Percentiles rank a stretch among this genome's conserved stretches.
phyloP scores from a whole-genome alignment of 2,113 vertebrate genomes.

The Eclectus roratus region DNA sequence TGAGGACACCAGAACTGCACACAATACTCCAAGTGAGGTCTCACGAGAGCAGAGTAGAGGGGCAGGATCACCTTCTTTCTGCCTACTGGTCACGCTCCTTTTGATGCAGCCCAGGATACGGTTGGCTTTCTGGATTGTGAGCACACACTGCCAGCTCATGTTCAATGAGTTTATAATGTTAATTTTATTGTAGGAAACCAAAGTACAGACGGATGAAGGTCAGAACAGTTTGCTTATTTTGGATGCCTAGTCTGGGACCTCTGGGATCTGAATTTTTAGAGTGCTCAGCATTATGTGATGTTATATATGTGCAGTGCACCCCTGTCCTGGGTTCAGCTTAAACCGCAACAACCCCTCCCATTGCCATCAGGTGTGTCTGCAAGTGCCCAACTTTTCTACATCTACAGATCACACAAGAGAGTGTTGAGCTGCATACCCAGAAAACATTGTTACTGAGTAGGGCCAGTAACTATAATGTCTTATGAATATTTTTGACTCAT shows the following conservation, averaged over 20 bases:
- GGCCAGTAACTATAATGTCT: not conserved
- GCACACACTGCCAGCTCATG: not conserved
- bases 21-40: not conserved
- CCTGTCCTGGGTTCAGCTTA: no score
- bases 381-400: fast-evolving
- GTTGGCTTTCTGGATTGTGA: not conserved
- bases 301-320: fast-evolving
- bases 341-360: not conserved
- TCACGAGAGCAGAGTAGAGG: not conserved
- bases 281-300: not conserved
- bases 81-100: not conserved
- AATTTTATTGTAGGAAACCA: not conserved
- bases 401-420: not conserved
- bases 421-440: not conserved
- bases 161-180: not conserved
- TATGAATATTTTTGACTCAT: not conserved
- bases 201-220: not conserved
- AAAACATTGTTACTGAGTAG: not conserved
- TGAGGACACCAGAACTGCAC: not conserved
- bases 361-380: not conserved
- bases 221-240: not conserved
- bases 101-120: not conserved
- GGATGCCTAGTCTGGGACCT: not conserved
- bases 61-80: not conserved
- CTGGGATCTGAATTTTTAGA: not conserved